Base-by-base conservation (phyloP, 2,888 invertebrate genomes). In the Osmoderma eremita region DNA sequence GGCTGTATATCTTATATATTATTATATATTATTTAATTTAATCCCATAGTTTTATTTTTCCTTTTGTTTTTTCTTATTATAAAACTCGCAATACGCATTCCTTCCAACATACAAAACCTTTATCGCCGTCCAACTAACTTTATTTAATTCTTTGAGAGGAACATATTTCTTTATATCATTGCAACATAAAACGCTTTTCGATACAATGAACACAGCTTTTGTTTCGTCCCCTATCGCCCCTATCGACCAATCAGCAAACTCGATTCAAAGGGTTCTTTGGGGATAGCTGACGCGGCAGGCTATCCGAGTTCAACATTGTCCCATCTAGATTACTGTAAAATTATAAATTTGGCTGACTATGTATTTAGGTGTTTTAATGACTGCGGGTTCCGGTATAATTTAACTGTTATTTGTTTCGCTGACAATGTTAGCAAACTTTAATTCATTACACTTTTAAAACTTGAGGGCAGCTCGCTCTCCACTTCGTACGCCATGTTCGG, bases 191-290 rank as follows among this genome's bases (percentile, higher is more conserved):
- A 75, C 75, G 76, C 76, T 75, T 75, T 73, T 74, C 74, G 70
- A 70, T 75, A 77, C 75, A 76, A 76, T 74, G 75, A 76, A 73
- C 73, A 74, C 73, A 72, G 76, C 76, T 75, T 77, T 77, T 78
- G 78, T 77, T 75, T 75, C 74, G 73, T 67, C 69, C 65, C 30
- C 49, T 56, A 51, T 58, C 71, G 71, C 68, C 75, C 72, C 71
- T 76, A 78, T 77, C 77, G 76, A 74, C 77, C 77, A 77, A 78
- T 78, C 78, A 77, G 77, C 75, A 75, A 74, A 73, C 73, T 75
- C 74, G 72, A 75, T 75, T 75, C 75, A 76, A 75, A 75, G 76
- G 77, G 76, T 75, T 75, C 75, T 76, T 75, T 73, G 72, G 74
- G 72, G 72, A n/a, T n/a, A n/a, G n/a, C 67, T 75, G 77, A 77